These are phyloP conservation scores for Megaceryle torquata DNA, from an alignment of 2,113 vertebrate genomes.

Conservation along the genomic window DNA sequence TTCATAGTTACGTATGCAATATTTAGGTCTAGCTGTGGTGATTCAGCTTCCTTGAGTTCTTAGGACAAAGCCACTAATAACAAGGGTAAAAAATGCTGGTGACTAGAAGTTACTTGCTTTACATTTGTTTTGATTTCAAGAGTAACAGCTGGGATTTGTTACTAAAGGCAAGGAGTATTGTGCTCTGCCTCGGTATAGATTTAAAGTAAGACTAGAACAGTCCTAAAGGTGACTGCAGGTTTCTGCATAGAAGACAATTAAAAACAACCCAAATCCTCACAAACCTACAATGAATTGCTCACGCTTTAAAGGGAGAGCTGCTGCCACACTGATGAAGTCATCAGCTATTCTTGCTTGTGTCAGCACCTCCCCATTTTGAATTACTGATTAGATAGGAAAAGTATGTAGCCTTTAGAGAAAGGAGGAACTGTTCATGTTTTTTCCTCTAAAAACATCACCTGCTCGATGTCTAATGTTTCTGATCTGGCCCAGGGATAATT, in stretches of 20 bases:
- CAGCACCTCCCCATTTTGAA: slow-evolving; percentile 49
- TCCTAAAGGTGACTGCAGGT: neutral
- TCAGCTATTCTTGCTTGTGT: slow-evolving; percentile 38
- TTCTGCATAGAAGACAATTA: neutral
- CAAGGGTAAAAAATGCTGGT: neutral
- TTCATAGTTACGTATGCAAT: neutral
- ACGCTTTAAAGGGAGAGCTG: neutral
- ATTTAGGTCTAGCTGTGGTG: neutral
- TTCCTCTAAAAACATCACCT: slow-evolving; percentile 44
- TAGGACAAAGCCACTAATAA: neutral
- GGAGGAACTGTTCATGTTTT: slow-evolving; percentile 14
- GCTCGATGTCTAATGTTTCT: slow-evolving; percentile 36
- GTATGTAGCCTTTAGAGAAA: slow-evolving; percentile 49
- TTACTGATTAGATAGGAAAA: slow-evolving; percentile 56
- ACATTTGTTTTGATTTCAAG: neutral
- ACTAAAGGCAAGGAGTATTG: neutral
- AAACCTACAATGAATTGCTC: neutral
- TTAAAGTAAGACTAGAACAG: neutral
- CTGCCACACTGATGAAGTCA: slow-evolving; percentile 47
- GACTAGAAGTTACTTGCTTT: neutral
- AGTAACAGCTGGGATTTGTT: neutral
- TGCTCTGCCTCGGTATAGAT: neutral
- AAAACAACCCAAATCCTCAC: neutral
- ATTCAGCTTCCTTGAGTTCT: neutral
- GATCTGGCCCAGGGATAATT: slow-evolving; percentile 21